Conservation (phyloP, 2,113 vertebrate genomes). For the Amblyornis subalaris region DNA sequence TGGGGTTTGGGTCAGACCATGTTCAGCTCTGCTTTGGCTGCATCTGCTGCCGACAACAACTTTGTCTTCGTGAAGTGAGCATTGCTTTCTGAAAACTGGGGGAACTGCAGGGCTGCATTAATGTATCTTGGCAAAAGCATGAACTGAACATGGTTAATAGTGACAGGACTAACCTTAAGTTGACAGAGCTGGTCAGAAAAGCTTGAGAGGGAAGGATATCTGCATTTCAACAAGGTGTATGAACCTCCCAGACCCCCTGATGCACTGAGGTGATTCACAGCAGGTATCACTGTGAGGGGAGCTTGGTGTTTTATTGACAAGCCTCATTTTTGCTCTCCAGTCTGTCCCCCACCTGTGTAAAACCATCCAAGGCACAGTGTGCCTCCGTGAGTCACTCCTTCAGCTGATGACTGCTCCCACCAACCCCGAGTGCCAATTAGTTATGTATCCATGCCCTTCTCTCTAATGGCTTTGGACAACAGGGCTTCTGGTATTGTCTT, state of each 20-base stretch:
- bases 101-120: neutral
- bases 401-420: neutral
- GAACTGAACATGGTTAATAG: neutral
- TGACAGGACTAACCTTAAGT: neutral
- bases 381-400: neutral
- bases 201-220: no score
- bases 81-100: neutral
- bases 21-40: neutral
- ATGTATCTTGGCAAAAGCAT: neutral
- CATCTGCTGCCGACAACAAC: neutral
- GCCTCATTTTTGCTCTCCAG: neutral
- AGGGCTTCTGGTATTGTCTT: neutral
- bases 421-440: neutral
- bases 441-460: neutral
- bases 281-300: neutral
- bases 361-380: neutral
- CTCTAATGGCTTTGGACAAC: neutral
- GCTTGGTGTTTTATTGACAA: neutral
- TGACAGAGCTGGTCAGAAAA: neutral
- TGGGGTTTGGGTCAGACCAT: neutral
- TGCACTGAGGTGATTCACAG: neutral
- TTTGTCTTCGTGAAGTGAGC: neutral
- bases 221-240: neutral
- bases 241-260: neutral
- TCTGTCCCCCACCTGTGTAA: neutral